These are phyloP conservation scores for Tridacna gigas DNA, from an alignment of 2,888 invertebrate genomes.

Conservation along the genomic window DNA sequence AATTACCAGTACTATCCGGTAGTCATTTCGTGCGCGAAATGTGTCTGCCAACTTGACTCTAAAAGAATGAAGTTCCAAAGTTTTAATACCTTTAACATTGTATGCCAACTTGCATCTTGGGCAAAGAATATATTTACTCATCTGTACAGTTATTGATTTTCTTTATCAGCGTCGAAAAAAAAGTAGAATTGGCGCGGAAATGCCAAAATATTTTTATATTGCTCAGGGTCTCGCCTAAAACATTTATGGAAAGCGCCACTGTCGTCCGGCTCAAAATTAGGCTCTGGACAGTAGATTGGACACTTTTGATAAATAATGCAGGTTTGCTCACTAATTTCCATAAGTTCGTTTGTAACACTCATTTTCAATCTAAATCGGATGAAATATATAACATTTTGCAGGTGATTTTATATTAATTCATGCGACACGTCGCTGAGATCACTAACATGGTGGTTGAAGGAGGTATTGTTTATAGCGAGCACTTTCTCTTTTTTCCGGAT, in stretches of 20 bases:
- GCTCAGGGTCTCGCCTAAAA: neutral
- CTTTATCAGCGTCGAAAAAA: neutral
- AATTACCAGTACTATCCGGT: neutral
- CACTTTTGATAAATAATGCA: too few relatives aligned
- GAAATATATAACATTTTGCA: neutral
- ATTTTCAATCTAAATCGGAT: neutral
- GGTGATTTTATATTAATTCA: neutral
- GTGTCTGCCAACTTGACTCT: neutral
- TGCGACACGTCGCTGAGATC: neutral
- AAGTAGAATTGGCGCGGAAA: neutral
- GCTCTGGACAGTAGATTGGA: too few relatives aligned
- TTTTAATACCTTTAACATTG: neutral
- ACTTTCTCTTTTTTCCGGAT: too few relatives aligned
- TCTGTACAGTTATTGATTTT: neutral
- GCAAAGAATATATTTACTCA: conserved; percentile 1
- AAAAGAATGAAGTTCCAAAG: neutral
- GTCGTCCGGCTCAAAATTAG: too few relatives aligned
- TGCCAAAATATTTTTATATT: neutral
- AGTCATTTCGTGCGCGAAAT: neutral
- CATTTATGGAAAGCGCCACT: neutral
- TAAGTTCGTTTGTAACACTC: neutral
- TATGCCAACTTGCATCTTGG: conserved; percentile 12
- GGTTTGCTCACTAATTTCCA: too few relatives aligned
- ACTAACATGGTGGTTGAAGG: neutral
- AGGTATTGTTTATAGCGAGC: neutral